Conservation (phyloP, 2,797 vertebrate genomes). For the Margarornis squamiger region DNA sequence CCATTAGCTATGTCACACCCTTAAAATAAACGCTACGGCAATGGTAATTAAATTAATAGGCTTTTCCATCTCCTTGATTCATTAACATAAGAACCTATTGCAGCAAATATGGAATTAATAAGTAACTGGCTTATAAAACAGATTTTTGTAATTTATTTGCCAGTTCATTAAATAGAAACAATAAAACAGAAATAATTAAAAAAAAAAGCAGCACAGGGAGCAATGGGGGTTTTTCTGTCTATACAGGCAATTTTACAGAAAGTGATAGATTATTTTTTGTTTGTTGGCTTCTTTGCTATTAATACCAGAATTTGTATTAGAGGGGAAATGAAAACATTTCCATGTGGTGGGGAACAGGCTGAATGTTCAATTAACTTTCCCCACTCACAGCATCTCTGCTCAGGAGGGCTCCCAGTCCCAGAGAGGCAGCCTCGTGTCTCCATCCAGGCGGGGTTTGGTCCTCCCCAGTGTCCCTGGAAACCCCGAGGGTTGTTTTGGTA, state of each 20-base stretch:
- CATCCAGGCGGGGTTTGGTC: too few species aligned
- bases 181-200: not conserved
- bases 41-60: constrained; percentile 57
- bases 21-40: constrained; percentile 44
- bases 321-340: not conserved
- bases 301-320: not conserved
- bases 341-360: not conserved
- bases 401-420: too few species aligned
- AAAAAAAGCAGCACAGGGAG: not conserved
- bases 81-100: constrained; percentile 53
- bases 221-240: not conserved
- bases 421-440: too few species aligned
- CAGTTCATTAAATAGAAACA: constrained; percentile 65
- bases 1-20: constrained; percentile 25
- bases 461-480: too few species aligned
- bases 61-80: constrained; percentile 63
- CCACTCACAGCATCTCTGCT: not conserved
- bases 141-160: constrained; percentile 60
- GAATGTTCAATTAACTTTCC: not conserved
- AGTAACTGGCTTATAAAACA: constrained; percentile 27
- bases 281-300: not conserved
- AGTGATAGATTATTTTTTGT: not conserved
- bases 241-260: not conserved
- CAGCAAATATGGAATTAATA: constrained; percentile 66
- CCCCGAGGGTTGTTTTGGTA: too few species aligned